Evolutionary conservation across 1,140 invertebrate species (phyloP).

Genomic region (Nebria ingens): DNA sequence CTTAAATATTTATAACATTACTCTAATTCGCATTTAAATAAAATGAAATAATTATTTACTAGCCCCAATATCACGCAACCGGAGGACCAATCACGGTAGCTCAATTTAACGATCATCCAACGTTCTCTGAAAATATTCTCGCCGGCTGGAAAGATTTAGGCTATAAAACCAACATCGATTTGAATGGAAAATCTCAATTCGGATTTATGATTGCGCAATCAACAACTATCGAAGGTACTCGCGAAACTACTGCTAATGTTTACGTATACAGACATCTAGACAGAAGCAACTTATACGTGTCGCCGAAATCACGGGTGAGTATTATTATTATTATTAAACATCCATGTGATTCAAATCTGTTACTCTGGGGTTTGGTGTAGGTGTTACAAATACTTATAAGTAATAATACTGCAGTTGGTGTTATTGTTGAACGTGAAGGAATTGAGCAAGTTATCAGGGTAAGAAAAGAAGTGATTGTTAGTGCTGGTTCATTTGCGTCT

Average conservation of each 20-base stretch:
- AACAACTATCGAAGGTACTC: conserved; percentile 27
- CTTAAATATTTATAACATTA: conserved; percentile 32
- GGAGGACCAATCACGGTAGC: conserved; percentile 11
- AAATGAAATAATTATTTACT: conserved; percentile 23
- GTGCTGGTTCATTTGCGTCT: conserved; percentile 12
- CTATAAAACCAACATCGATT: conserved; percentile 11
- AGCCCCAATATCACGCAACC: conserved; percentile 10
- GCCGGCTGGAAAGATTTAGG: conserved; percentile 3
- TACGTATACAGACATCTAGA: conserved; percentile 29
- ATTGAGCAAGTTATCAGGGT: neutral
- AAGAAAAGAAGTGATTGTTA: conserved; percentile 16
- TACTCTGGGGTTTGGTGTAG: no score
- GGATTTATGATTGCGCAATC: conserved; percentile 11
- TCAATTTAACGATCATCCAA: conserved; percentile 27
- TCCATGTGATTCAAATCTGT: neutral
- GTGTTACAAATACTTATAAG: conserved; percentile 12
- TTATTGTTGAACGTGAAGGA: conserved; percentile 30
- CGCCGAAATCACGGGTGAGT: conserved; percentile 15
- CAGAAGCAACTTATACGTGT: conserved; percentile 33
- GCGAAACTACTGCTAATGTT: conserved; percentile 3
- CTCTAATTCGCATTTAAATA: conserved; percentile 33
- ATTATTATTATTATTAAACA: neutral
- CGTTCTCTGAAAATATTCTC: conserved; percentile 10
- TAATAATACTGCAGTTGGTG: conserved; percentile 21
- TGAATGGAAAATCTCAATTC: conserved; percentile 12